Percentiles rank a stretch among this genome's conserved stretches.
These are phyloP conservation scores for Piprites chloris DNA, from an alignment of 2,113 vertebrate species.

Conservation along the genomic window DNA sequence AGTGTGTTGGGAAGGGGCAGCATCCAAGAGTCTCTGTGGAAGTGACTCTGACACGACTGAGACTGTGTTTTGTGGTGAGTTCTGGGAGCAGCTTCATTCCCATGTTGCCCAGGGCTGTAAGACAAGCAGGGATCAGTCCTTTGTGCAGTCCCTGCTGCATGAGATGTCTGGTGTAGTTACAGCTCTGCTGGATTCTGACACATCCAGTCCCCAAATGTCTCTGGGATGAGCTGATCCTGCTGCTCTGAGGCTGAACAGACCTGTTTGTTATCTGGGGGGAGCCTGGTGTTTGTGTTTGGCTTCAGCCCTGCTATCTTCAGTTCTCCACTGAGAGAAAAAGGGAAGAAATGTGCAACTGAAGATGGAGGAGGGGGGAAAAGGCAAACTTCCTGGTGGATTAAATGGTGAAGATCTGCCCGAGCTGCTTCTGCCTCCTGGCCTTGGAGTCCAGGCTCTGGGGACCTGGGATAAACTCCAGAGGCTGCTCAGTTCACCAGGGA, in stretches of 20 bases:
- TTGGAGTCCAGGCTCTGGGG: background rate
- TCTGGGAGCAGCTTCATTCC: background rate
- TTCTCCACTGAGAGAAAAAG: background rate
- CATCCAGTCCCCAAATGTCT: background rate
- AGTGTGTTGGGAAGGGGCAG: background rate
- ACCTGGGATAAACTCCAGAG: background rate
- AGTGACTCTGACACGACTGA: background rate
- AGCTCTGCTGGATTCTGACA: background rate
- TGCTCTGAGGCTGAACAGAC: background rate
- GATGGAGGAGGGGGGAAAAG: background rate
- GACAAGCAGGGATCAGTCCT: background rate
- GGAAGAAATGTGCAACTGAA: background rate
- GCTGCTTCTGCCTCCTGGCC: background rate
- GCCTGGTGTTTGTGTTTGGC: background rate
- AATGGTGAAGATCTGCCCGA: background rate
- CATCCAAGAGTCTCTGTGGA: background rate
- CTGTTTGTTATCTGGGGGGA: background rate
- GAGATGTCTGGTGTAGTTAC: background rate
- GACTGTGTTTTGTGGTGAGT: background rate
- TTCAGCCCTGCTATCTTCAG: background rate
- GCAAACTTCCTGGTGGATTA: background rate
- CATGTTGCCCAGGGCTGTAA: background rate
- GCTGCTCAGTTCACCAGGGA: background rate
- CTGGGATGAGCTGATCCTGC: background rate
- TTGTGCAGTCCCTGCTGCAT: background rate